phyloP scores from a whole-genome alignment of 2,113 vertebrate genomes.

The Craseonycteris thonglongyai region DNA sequence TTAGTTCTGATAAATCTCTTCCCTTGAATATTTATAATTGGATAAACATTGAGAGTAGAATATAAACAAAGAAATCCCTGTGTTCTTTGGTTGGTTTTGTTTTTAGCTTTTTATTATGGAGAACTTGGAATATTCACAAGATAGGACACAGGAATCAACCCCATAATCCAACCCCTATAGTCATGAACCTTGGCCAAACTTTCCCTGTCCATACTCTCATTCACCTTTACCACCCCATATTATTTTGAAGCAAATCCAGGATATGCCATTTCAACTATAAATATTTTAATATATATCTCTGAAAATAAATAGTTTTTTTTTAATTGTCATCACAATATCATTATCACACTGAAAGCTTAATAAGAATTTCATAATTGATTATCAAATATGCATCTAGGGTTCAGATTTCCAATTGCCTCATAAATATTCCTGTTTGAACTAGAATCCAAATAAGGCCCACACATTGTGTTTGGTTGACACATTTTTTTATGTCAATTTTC shows the following conservation, averaged over 20 bases:
- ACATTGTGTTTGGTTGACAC: background rate
- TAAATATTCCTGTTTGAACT: background rate
- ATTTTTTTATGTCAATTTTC: background rate
- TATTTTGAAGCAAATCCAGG: background rate
- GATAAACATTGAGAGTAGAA: background rate
- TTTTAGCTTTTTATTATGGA: background rate
- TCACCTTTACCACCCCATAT: background rate
- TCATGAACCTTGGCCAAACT: background rate
- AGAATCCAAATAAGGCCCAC: background rate
- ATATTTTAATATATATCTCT: background rate
- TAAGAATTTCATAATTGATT: background rate
- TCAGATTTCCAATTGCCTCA: background rate
- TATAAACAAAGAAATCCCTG: slow-evolving; percentile 21
- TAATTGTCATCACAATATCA: background rate
- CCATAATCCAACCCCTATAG: background rate
- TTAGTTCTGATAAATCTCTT: background rate
- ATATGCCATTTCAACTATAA: background rate
- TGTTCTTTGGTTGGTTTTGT: background rate
- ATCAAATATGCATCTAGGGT: background rate
- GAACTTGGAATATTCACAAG: background rate
- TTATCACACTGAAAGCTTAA: background rate
- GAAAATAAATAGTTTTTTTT: background rate
- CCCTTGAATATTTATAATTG: slow-evolving; percentile 14
- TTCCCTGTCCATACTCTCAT: accelerated
- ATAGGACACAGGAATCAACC: background rate